phyloP scores from a whole-genome alignment of 2,888 invertebrate genomes.

The Ochropacha duplaris region DNA sequence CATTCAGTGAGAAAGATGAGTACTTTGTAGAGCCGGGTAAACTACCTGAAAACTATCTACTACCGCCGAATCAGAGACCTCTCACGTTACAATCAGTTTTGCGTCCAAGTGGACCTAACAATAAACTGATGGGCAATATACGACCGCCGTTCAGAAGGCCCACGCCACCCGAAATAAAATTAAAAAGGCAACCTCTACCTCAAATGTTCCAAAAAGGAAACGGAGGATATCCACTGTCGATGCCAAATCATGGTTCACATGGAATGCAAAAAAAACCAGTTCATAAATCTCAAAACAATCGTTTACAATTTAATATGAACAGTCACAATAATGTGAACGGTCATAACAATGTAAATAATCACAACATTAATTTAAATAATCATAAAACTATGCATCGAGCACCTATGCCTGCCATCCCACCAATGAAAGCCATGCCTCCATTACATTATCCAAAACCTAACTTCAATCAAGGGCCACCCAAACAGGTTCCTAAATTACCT shows the following conservation, averaged over 20 bases:
- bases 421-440: conserved; percentile 64
- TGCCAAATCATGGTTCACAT: conserved; percentile 57
- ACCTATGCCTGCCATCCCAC: conserved; percentile 42
- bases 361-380: background rate
- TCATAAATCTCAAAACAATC: conserved; percentile 43
- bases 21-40: conserved; percentile 59
- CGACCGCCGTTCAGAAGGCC: conserved; percentile 71
- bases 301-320: conserved; percentile 47
- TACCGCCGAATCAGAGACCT: conserved; percentile 68
- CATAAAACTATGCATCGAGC: conserved; percentile 45
- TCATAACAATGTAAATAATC: background rate
- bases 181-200: conserved; percentile 59
- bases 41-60: conserved; percentile 55
- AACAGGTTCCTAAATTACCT: conserved; percentile 36
- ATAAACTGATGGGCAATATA: conserved; percentile 49
- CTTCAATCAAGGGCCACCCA: conserved; percentile 36
- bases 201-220: conserved; percentile 52
- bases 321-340: background rate
- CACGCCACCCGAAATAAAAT: conserved; percentile 71
- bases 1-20: conserved; percentile 66
- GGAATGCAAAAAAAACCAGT: conserved; percentile 54
- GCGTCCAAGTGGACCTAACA: conserved; percentile 53
- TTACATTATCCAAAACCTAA: conserved; percentile 37
- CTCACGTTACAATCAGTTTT: conserved; percentile 73
- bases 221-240: conserved; percentile 58